These are phyloP conservation scores for Drosophila dives DNA, from an alignment of 2,888 invertebrate species.

Conservation along the genomic window DNA sequence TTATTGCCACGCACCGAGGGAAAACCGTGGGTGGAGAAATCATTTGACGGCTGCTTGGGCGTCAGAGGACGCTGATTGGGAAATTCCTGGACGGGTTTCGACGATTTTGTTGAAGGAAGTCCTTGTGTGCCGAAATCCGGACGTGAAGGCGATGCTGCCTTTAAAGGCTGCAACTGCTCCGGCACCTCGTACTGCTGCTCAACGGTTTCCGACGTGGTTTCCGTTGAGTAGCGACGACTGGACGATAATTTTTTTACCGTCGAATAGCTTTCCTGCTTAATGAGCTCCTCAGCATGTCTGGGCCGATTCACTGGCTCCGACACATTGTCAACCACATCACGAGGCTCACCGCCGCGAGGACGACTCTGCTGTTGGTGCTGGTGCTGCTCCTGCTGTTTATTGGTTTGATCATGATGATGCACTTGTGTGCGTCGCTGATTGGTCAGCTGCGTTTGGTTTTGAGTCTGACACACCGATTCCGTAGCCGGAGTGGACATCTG, in stretches of 20 bases:
- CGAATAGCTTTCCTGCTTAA: constrained; percentile 74
- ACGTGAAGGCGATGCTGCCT: constrained; percentile 25
- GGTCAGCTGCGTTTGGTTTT: constrained; percentile 46
- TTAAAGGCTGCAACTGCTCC: constrained; percentile 28
- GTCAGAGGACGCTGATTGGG: constrained; percentile 62
- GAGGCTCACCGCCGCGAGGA: constrained; percentile 31
- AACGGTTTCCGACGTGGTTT: constrained; percentile 82
- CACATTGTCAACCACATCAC: constrained; percentile 79
- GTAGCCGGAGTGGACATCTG: constrained; percentile 62
- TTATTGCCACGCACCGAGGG: constrained; percentile 76
- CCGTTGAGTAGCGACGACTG: constrained; percentile 82
- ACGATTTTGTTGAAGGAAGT: constrained; percentile 73
- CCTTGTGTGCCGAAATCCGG: constrained; percentile 76
- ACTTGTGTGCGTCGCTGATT: constrained; percentile 52
- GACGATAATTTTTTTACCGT: constrained; percentile 77
- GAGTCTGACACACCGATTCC: constrained; percentile 57
- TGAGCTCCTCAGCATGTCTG: constrained; percentile 53
- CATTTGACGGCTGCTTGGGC: constrained; percentile 45
- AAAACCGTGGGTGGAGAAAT: constrained; percentile 80
- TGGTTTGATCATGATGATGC: constrained; percentile 3
- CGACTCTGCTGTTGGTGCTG: constrained; percentile 12
- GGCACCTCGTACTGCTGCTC: constrained; percentile 74
- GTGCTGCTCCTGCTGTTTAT: constrained; percentile 1
- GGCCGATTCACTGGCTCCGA: constrained; percentile 66
- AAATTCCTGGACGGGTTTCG: constrained; percentile 77